Conservation (phyloP, 2,113 vertebrate genomes). For the Hippocampus zosterae region DNA sequence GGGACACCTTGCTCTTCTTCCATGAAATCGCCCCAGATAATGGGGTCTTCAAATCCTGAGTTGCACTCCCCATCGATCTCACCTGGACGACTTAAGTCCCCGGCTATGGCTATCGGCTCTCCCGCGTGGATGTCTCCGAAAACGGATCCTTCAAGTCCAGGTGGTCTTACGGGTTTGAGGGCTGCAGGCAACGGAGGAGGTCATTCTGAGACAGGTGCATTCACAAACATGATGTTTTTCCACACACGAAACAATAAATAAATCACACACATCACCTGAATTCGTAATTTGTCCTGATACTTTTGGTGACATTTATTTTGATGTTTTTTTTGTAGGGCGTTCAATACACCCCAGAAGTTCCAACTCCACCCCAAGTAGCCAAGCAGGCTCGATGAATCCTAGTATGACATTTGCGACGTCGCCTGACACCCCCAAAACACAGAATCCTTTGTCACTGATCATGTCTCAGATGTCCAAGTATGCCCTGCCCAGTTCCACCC, state of each 20-base stretch:
- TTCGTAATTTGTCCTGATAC: background rate
- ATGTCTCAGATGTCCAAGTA: conserved; percentile 99
- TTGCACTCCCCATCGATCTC: conserved; percentile 88
- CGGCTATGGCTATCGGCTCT: conserved; percentile 84
- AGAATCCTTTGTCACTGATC: conserved; percentile 94
- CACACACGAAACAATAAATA: no score
- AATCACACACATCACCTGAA: background rate
- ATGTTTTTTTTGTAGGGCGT: conserved; percentile 57
- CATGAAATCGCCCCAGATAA: conserved; percentile 88
- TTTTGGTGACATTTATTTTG: conserved; percentile 14
- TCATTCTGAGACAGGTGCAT: conserved; percentile 68
- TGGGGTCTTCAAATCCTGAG: conserved; percentile 79
- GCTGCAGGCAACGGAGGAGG: conserved; percentile 66
- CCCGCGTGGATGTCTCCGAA: conserved; percentile 91
- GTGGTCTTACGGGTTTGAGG: conserved; percentile 73
- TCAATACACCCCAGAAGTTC: conserved; percentile 78
- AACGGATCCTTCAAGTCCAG: conserved; percentile 86
- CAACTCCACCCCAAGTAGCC: conserved; percentile 79
- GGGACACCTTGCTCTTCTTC: conserved; percentile 75
- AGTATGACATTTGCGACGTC: conserved; percentile 87
- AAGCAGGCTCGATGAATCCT: conserved; percentile 80
- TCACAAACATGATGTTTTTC: background rate
- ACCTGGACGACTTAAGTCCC: conserved; percentile 87
- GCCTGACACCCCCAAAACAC: conserved; percentile 81
- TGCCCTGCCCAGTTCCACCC: conserved; percentile 94